phyloP scores from a whole-genome alignment of 1,140 invertebrate genomes.

The Drosophila burlai region DNA sequence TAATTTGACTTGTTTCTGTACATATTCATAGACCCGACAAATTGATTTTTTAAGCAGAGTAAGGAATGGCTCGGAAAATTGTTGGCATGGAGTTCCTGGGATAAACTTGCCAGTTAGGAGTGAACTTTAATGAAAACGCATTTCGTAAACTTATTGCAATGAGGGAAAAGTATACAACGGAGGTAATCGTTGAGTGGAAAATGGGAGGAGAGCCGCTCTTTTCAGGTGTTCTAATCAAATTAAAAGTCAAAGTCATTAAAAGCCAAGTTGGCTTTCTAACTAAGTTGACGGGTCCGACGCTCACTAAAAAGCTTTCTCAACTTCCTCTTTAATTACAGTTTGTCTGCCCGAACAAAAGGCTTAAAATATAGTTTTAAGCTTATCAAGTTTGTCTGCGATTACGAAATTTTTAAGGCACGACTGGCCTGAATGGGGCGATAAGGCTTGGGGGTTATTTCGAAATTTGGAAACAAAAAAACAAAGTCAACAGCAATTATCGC shows the following conservation, averaged over 20 bases:
- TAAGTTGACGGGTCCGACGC: constrained; percentile 54
- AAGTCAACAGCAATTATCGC: constrained; percentile 39
- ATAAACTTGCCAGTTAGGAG: constrained; percentile 40
- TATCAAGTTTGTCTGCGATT: constrained; percentile 48
- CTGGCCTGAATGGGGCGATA: constrained; percentile 6
- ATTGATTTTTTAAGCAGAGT: constrained; percentile 39
- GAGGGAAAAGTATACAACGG: constrained; percentile 21
- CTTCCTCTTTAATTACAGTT: constrained; percentile 41
- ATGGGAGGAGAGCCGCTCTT: constrained; percentile 18
- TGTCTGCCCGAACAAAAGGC: constrained; percentile 39
- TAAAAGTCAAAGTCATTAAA: constrained; percentile 75
- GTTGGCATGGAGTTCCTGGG: constrained; percentile 31
- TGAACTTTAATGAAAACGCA: constrained; percentile 69
- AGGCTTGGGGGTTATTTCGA: background rate
- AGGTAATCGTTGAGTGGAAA: constrained; percentile 25
- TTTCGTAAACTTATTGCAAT: constrained; percentile 51
- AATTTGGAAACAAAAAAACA: constrained; percentile 8
- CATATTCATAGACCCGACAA: too few species aligned
- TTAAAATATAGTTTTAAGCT: constrained; percentile 39
- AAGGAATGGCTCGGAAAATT: constrained; percentile 41
- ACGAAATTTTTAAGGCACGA: constrained; percentile 5
- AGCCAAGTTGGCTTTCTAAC: constrained; percentile 59
- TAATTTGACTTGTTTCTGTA: background rate
- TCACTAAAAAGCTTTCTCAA: constrained; percentile 63
- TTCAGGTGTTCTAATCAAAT: constrained; percentile 72